Evolutionary conservation across 2,888 invertebrate genomes (phyloP), one percentile per base, ranked within the genome.

Genomic region (Agelastica alni): DNA sequence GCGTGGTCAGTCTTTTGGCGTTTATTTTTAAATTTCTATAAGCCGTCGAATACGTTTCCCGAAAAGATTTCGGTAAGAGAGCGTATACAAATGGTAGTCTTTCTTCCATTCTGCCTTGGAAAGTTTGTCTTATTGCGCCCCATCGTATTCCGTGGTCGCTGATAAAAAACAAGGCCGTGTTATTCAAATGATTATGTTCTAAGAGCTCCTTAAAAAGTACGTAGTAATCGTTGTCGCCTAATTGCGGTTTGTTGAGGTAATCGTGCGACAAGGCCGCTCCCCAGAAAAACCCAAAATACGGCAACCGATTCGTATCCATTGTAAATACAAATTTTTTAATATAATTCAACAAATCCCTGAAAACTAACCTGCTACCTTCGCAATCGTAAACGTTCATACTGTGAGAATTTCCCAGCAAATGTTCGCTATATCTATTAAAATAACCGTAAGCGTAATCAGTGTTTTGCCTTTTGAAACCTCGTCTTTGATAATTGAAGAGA

Each of bases 111-210:
- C 87, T 81, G 1, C 92, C 92, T 76, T 94, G 91, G 74, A 89
- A 91, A 0, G 94, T 94, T 62, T 82, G 80, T 6, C 93, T 81
- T 63, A 93, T 92, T 4, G 81, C 81, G 2, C 94, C 95, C 87
- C 90, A 94, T 56, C 95, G 79, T 53, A 93, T 85, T 0, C 96
- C 96, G 70, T 96, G 96, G 71, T 96, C 96, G 73, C 94, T 94
- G 79, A 94, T 80, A 34, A 82, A 70, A 45, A 93, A 79, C 9
- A 89, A 66, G 34, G 85, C 80, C 0, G 91, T 91, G 17, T 84
- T 80, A 45, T 89, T 82, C 47, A 91, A 76, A 47, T 83, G 76
- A 1, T 80, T 79, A 1, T 78, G 71, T 0, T 74, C 64, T 28
- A 83, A 76, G 44, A 88, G 71, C 52, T 77, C 74, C 56, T 75